Conservation (phyloP, 2,888 invertebrate species). For the Anticlea derivata region DNA sequence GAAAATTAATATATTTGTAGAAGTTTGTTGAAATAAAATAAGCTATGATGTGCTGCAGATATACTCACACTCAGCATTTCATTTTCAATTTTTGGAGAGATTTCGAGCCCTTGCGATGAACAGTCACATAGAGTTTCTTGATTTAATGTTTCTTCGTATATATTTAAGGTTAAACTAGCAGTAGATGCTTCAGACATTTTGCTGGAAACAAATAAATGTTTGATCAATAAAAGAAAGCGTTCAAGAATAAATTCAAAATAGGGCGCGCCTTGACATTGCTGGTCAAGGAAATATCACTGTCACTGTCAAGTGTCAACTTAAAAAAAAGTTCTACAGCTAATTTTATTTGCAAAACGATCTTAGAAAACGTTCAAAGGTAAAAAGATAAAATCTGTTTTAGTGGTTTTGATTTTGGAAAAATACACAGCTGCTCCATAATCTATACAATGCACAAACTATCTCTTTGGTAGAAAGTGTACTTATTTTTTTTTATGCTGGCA, state of each 20-base stretch:
- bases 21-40: no score
- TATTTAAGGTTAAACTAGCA: constrained; percentile 38
- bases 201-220: constrained; percentile 33
- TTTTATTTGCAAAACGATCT: no score
- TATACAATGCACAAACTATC: no score
- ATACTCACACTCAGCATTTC: constrained; percentile 60
- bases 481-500: no score
- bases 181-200: constrained; percentile 53
- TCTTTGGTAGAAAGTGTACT: no score
- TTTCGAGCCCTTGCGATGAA: constrained; percentile 51
- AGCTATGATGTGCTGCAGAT: no score
- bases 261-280: constrained; percentile 34
- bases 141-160: constrained; percentile 63
- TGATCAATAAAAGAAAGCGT: constrained; percentile 48
- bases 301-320: background rate
- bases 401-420: no score
- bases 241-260: constrained; percentile 40
- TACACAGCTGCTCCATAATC: no score
- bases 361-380: no score
- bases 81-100: constrained; percentile 54
- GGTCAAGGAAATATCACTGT: background rate
- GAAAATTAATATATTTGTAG: no score
- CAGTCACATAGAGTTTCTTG: constrained; percentile 59
- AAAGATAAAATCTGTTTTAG: no score
- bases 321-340: no score